Conservation (phyloP, 2,797 vertebrate genomes). For the Pangasius macronema region DNA sequence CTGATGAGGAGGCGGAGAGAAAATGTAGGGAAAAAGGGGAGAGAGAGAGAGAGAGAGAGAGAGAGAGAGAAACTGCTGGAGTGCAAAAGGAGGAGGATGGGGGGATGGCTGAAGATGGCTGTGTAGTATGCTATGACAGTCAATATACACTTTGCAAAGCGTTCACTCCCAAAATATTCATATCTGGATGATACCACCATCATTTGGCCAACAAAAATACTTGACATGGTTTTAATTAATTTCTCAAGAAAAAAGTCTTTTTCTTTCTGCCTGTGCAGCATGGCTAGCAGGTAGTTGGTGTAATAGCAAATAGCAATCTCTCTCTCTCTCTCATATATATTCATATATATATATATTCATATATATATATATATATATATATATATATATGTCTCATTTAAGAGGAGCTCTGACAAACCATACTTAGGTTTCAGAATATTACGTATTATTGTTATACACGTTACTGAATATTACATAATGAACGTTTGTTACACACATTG, state of each 20-base stretch:
- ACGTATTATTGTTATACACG: no score
- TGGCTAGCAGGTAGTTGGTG: conserved; percentile 52
- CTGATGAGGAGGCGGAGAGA: conserved; percentile 51
- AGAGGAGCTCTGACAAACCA: no score
- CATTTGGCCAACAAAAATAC: conserved; percentile 1
- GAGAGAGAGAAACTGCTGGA: conserved; percentile 18
- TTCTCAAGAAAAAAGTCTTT: not conserved
- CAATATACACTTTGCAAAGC: conserved; percentile 43
- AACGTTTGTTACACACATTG: no score
- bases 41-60: conserved; percentile 23
- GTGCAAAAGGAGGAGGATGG: conserved; percentile 30
- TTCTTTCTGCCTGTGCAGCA: conserved; percentile 37
- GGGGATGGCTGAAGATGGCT: conserved; percentile 50
- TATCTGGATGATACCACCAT: conserved; percentile 13
- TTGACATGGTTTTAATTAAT: not conserved
- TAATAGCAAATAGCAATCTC: conserved; percentile 26
- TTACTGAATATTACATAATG: no score
- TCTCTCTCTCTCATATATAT: no score
- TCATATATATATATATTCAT: no score
- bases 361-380: no score
- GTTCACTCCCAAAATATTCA: conserved; percentile 18
- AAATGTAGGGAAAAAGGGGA: not conserved
- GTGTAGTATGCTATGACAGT: conserved; percentile 54
- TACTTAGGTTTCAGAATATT: no score
- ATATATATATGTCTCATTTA: no score